A percentile compares a stretch with the other conserved stretches of the same genome.
Conservation (phyloP, 2,888 invertebrate genomes). For the Pristionchus fissidentatus region DNA sequence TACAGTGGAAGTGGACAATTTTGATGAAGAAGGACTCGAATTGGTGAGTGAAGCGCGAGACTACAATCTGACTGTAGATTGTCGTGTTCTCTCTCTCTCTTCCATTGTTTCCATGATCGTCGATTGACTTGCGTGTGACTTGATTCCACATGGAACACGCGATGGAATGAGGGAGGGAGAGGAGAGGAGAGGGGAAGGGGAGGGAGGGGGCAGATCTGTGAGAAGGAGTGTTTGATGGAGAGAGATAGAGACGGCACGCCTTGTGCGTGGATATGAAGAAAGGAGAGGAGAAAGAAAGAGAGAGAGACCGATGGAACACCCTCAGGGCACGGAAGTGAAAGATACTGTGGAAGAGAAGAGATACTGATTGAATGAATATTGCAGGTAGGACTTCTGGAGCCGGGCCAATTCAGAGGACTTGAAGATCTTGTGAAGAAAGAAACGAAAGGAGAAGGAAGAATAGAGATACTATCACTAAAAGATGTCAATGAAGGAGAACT, state of each 20-base stretch:
- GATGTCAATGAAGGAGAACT: conserved; percentile 81
- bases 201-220: background rate
- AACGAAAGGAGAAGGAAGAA: conserved; percentile 88
- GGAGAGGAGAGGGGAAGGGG: background rate
- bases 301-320: too few species aligned
- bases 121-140: background rate
- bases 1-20: conserved; percentile 87
- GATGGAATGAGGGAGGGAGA: background rate
- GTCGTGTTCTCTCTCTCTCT: background rate
- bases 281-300: background rate
- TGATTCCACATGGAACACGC: background rate
- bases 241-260: too few species aligned
- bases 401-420: conserved; percentile 90
- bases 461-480: conserved; percentile 92
- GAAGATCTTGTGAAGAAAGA: conserved; percentile 89
- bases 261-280: background rate
- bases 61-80: too few species aligned
- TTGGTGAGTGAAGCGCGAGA: conserved; percentile 81
- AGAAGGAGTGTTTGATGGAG: too few species aligned
- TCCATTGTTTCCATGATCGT: background rate
- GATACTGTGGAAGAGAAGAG: background rate
- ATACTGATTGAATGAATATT: background rate
- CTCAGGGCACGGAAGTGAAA: background rate
- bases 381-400: conserved; percentile 85
- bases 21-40: conserved; percentile 86